These are phyloP conservation scores for Alviniconcha strummeri DNA, from an alignment of 2,888 invertebrate species.

Conservation along the genomic window DNA sequence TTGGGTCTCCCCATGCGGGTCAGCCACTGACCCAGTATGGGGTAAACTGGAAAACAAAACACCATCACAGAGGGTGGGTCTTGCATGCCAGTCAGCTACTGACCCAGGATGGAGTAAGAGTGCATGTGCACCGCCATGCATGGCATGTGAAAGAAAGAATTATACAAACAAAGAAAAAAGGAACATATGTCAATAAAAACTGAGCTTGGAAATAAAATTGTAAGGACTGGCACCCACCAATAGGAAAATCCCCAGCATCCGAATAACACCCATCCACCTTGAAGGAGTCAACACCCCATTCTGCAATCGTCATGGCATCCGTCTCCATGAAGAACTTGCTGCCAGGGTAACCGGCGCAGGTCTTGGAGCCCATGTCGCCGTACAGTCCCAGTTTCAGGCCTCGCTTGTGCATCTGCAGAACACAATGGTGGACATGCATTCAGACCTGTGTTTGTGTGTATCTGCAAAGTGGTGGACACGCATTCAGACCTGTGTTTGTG, in stretches of 20 bases:
- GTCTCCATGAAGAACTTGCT: slow-evolving; percentile 88
- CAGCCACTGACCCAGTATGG: slow-evolving; percentile 90
- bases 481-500: no score
- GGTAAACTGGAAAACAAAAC: slow-evolving; percentile 82
- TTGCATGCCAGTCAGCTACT: slow-evolving; percentile 91
- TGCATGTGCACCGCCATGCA: no score
- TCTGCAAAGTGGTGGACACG: no score
- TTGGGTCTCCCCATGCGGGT: slow-evolving; percentile 93
- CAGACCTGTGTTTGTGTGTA: no score
- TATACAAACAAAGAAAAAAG: no score
- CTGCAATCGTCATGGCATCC: slow-evolving; percentile 94
- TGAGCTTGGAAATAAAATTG: no score
- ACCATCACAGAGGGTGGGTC: slow-evolving; percentile 87
- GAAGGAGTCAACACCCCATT: slow-evolving; percentile 96
- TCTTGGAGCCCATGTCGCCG: slow-evolving; percentile 97
- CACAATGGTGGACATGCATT: no score
- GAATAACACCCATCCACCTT: slow-evolving; percentile 98
- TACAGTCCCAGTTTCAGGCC: slow-evolving; percentile 98
- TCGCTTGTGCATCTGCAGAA: slow-evolving; percentile 59
- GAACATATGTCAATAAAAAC: no score
- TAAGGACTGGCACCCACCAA: slow-evolving; percentile 57
- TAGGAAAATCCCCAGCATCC: slow-evolving; percentile 78
- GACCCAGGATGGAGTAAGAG: slow-evolving; percentile 95
- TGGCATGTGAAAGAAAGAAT: no score
- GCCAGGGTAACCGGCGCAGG: slow-evolving; percentile 98